phyloP scores from a whole-genome alignment of 1,140 invertebrate species.

The Aphis craccivora region DNA sequence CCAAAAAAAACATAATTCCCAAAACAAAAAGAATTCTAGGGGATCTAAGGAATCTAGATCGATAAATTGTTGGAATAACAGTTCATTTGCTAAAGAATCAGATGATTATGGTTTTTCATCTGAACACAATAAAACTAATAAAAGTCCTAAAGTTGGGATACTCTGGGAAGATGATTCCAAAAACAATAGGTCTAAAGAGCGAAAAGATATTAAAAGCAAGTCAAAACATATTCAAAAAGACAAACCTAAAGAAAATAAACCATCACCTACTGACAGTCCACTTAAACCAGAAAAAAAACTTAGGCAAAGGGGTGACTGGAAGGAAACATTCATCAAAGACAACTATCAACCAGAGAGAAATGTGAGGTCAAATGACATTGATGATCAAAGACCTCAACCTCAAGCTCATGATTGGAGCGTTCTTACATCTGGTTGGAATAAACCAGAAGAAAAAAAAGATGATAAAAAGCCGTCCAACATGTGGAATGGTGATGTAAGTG shows the following conservation, averaged over 20 bases:
- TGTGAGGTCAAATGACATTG: conserved; percentile 52
- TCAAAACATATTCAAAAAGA: conserved; percentile 52
- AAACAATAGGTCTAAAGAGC: conserved; percentile 50
- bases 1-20: conserved; percentile 54
- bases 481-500: conserved; percentile 49
- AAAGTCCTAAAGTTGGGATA: conserved; percentile 30
- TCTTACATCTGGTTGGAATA: conserved; percentile 51
- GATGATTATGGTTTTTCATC: conserved; percentile 47
- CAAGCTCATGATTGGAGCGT: conserved; percentile 53
- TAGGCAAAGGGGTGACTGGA: conserved; percentile 51
- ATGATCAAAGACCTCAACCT: conserved; percentile 53
- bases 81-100: conserved; percentile 52
- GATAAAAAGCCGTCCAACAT: conserved; percentile 52
- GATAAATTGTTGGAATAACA: conserved; percentile 54
- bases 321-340: conserved; percentile 56
- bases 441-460: conserved; percentile 53
- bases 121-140: conserved; percentile 48
- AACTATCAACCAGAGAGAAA: conserved; percentile 53
- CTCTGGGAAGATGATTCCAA: conserved; percentile 55
- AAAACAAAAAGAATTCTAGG: conserved; percentile 55
- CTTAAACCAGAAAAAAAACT: conserved; percentile 54
- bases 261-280: conserved; percentile 47
- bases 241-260: conserved; percentile 56
- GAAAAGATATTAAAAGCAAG: conserved; percentile 47
- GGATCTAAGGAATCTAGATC: conserved; percentile 44